phyloP scores from a whole-genome alignment of 2,888 invertebrate species.

The Sminthurinus aureus region DNA sequence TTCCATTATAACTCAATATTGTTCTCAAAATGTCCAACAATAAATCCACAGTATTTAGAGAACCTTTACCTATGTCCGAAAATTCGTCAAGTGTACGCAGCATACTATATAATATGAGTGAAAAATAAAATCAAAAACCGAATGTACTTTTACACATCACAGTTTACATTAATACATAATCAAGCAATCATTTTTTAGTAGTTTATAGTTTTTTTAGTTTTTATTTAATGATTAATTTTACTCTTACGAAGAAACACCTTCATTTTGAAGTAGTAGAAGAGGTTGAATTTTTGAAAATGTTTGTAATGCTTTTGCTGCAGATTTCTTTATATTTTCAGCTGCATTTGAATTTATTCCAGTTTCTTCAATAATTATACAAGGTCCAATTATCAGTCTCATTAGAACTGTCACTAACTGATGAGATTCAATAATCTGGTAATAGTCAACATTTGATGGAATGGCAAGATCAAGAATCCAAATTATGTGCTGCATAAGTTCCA shows the following conservation, averaged over 20 bases:
- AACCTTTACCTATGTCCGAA: not conserved
- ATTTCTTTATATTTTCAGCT: conserved; percentile 30
- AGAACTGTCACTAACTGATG: conserved; percentile 46
- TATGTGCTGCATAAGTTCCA: conserved; percentile 52
- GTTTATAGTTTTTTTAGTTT: not conserved
- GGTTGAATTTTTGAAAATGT: conserved; percentile 50
- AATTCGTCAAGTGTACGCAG: conserved; percentile 16
- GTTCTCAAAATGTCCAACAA: conserved; percentile 27
- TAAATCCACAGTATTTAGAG: conserved; percentile 16
- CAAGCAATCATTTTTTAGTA: conserved; percentile 6
- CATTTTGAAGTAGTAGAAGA: conserved; percentile 45
- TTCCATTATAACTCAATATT: not conserved
- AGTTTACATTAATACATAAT: too few species aligned
- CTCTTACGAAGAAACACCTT: conserved; percentile 50
- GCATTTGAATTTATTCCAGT: conserved; percentile 1
- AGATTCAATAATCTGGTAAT: conserved; percentile 46
- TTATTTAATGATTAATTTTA: not conserved
- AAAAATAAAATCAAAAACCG: too few species aligned
- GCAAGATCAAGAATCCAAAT: conserved; percentile 50
- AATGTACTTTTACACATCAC: too few species aligned
- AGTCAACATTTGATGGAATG: conserved; percentile 24
- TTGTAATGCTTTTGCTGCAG: conserved; percentile 45
- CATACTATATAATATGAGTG: conserved; percentile 20
- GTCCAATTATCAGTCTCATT: conserved; percentile 50
- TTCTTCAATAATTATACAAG: conserved; percentile 42